phyloP scores from a whole-genome alignment of 2,797 vertebrate genomes.

The Pseudopleuronectes americanus region DNA sequence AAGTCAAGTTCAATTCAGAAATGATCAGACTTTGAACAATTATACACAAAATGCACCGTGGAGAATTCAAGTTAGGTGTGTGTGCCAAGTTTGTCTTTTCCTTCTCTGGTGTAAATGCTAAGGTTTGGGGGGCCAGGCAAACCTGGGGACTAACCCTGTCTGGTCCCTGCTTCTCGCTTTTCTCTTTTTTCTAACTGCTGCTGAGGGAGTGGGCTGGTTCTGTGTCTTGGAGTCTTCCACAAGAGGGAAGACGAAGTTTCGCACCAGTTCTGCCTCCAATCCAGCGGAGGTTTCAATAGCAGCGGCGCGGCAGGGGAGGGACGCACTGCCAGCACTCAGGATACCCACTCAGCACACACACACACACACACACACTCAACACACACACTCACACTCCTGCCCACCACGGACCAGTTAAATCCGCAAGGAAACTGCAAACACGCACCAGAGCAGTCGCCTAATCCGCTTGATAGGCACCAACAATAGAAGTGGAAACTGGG shows the following conservation, averaged over 20 bases:
- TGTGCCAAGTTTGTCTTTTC: conserved; percentile 1
- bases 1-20: conserved; percentile 9
- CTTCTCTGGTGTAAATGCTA: conserved; percentile 11
- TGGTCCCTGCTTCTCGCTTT: conserved; percentile 22
- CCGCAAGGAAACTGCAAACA: conserved; percentile 74
- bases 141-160: conserved; percentile 38
- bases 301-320: conserved; percentile 81
- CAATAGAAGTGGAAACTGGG: conserved; percentile 66
- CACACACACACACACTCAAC: conserved; percentile 50
- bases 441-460: conserved; percentile 69
- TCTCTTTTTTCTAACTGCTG: conserved; percentile 20
- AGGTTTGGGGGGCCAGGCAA: conserved; percentile 27
- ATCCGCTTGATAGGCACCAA: conserved; percentile 67
- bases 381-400: conserved; percentile 56
- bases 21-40: background rate
- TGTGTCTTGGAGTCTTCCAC: conserved; percentile 65
- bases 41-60: background rate
- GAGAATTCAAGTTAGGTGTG: background rate
- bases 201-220: conserved; percentile 81
- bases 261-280: conserved; percentile 79
- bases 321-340: conserved; percentile 78
- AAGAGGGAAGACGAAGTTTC: conserved; percentile 64
- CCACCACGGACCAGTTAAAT: conserved; percentile 77
- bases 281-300: conserved; percentile 82
- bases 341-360: conserved; percentile 70